These are phyloP conservation scores for Automeris io DNA, from an alignment of 2,888 invertebrate genomes.

Conservation along the genomic window DNA sequence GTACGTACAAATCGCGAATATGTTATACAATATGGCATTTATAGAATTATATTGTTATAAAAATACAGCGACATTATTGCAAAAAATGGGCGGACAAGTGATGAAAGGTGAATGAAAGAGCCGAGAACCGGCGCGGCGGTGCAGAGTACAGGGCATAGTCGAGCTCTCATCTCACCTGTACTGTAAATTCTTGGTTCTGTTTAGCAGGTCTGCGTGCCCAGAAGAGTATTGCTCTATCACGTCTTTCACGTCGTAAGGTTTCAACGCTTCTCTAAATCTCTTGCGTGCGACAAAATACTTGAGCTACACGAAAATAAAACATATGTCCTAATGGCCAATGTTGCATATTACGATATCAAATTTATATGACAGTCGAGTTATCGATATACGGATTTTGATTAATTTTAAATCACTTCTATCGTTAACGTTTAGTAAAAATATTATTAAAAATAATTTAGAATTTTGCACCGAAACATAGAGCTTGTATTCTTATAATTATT, in stretches of 20 bases:
- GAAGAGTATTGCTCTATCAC: constrained; percentile 95
- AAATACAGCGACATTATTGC: not conserved
- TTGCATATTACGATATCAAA: constrained; percentile 9
- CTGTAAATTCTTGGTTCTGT: constrained; percentile 91
- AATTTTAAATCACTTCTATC: not conserved
- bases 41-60: constrained; percentile 1
- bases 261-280: constrained; percentile 94
- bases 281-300: constrained; percentile 93
- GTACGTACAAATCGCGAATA: not conserved
- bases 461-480: too few relatives aligned
- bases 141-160: constrained; percentile 17
- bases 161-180: constrained; percentile 79
- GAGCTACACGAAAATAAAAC: constrained; percentile 80
- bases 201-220: constrained; percentile 91
- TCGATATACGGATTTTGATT: not conserved
- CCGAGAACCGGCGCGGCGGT: constrained; percentile 21
- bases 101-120: constrained; percentile 35
- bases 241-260: constrained; percentile 96
- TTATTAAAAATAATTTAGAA: too few relatives aligned
- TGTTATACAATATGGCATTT: not conserved
- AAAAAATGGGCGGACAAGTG: constrained; percentile 18
- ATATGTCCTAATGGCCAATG: constrained; percentile 41
- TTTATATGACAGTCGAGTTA: not conserved
- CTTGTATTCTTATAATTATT: too few relatives aligned
- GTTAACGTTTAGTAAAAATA: constrained; percentile 1